phyloP scores from a whole-genome alignment of 2,113 vertebrate species.

The Excalfactoria chinensis region DNA sequence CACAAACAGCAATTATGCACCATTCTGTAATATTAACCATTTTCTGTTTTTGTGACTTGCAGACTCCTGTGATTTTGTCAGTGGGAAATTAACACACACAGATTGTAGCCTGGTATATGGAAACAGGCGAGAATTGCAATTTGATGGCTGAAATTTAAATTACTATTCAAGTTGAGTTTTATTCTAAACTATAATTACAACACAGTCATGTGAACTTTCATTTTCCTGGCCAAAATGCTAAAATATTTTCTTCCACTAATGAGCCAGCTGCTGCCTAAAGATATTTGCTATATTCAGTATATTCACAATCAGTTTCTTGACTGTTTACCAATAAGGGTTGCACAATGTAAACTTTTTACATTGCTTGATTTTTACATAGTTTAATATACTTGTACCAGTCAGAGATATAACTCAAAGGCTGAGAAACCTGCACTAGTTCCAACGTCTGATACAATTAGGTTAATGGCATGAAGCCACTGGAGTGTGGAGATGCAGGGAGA shows the following conservation, averaged over 20 bases:
- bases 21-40: neutral
- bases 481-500: constrained; percentile 45
- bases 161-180: neutral
- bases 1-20: neutral
- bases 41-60: neutral
- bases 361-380: neutral
- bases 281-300: neutral
- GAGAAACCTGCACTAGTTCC: neutral
- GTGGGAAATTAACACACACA: neutral
- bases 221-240: neutral
- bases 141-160: neutral
- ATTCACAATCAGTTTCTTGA: neutral
- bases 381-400: neutral
- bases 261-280: neutral
- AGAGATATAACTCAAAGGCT: neutral
- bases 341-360: neutral
- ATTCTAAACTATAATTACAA: neutral
- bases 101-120: neutral
- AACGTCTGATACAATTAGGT: constrained; percentile 45
- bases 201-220: neutral
- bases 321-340: neutral
- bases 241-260: neutral
- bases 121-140: neutral
- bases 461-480: constrained; percentile 30
- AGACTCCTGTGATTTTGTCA: neutral